These are phyloP conservation scores for Macrophya annulata DNA, from an alignment of 2,888 invertebrate genomes.

Conservation along the genomic window DNA sequence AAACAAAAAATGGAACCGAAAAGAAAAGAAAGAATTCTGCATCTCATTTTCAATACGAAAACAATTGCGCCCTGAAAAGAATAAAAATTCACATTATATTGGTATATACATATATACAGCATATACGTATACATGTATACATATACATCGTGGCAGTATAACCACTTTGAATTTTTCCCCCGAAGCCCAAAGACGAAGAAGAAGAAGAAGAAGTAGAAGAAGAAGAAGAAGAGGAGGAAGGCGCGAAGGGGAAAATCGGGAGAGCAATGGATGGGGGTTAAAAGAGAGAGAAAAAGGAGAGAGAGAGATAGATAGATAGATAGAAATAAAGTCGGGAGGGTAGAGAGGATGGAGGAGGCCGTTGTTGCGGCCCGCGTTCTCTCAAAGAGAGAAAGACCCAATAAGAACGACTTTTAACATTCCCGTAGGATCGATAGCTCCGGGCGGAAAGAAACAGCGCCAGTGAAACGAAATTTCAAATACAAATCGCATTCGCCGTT, in stretches of 20 bases:
- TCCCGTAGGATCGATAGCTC: slow-evolving; percentile 53
- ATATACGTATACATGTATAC: too few relatives aligned
- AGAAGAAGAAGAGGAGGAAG: slow-evolving; percentile 17
- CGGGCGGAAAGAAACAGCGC: slow-evolving; percentile 51
- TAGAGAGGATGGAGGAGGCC: slow-evolving; percentile 22
- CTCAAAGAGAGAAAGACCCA: slow-evolving; percentile 51
- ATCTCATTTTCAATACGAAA: slow-evolving; percentile 22
- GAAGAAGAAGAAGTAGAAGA: background rate
- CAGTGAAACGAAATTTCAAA: slow-evolving; percentile 56
- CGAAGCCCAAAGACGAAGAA: too few relatives aligned
- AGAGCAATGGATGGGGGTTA: background rate
- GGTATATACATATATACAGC: background rate
- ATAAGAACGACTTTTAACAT: slow-evolving; percentile 54
- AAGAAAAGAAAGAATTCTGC: background rate
- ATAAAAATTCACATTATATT: slow-evolving; percentile 12
- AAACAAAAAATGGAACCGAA: background rate
- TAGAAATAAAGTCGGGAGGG: background rate
- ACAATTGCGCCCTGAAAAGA: background rate
- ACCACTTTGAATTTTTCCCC: slow-evolving; percentile 25
- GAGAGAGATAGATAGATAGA: background rate
- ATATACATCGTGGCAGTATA: background rate
- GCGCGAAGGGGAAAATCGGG: slow-evolving; percentile 23
- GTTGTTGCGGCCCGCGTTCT: slow-evolving; percentile 42
- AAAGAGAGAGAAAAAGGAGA: background rate
- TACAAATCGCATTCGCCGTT: slow-evolving; percentile 58